Base-by-base conservation (phyloP, 2,113 vertebrate genomes). In the Notarius lentiginosus region DNA sequence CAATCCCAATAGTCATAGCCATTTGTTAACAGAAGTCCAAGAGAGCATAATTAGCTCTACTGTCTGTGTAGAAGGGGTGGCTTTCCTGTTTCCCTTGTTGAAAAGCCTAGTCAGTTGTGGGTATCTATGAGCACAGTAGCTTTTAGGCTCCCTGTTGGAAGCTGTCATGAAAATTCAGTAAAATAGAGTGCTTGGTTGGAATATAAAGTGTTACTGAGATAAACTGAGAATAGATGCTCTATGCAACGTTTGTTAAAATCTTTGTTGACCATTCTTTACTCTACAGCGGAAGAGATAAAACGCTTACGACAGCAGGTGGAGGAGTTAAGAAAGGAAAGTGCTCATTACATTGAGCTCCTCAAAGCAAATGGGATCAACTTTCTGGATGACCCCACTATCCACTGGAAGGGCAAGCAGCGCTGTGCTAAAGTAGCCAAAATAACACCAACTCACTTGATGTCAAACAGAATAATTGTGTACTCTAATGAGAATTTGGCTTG, bases 301-400 rank as follows among this genome's bases (percentile, higher is more conserved):
- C 97, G 97, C 30, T 94, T 99, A 77, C 95, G 97, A 20, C 96
- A 95, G 87, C 97, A 99, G 91, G 1, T 98, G 92, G 97, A 98
- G 0, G 97, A 99, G 84, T 93, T 98, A 75, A 96, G 97, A 82
- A 98, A 96, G 89, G 98, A 99, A 94, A 99, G 97, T 0, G 96
- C 94, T 91, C 96, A 97, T 86, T 99, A 98, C 88, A 97, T 99
- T 0, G 97, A 99, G 80, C 95, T 99, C 66, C 95, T 99, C 84
- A 99, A 99, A 95, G 96, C 97, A 87, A 97, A 99, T 83, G 97
- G 98, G 89, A 98, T 99, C 90, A 98, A 96, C 91, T 92, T 98
- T 55, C 95, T 99, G 8, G 98, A 99, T 70, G 98, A 99, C 90
- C 98, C 97, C 73, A 99, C 98, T 0, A 94, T 99, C 88, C 97